Conservation (phyloP, 2,113 vertebrate genomes). For the Neolamprologus caudopunctatus region DNA sequence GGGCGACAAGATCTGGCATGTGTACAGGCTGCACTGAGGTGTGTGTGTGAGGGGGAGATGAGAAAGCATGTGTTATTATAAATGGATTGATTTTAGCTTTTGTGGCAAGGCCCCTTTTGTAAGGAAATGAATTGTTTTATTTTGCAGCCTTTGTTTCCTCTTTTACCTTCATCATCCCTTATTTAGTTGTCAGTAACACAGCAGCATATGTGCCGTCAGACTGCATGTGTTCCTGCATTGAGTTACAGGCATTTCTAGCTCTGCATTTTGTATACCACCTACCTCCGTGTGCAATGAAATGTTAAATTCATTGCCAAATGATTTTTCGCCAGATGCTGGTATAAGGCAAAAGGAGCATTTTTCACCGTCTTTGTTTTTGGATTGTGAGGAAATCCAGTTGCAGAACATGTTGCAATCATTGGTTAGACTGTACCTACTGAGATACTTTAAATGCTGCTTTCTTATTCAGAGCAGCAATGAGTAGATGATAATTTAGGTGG, state of each 20-base stretch:
- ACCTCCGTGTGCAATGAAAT: neutral
- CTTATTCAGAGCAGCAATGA: neutral
- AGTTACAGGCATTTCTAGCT: neutral
- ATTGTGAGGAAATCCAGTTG: neutral
- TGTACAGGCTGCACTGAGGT: constrained; percentile 10
- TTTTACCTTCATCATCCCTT: constrained; percentile 31
- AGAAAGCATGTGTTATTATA: constrained; percentile 44
- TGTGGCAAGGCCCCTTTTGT: constrained; percentile 3
- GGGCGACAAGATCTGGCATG: constrained; percentile 53
- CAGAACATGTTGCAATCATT: neutral
- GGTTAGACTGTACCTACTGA: neutral
- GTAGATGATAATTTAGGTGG: neutral
- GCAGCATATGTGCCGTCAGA: neutral
- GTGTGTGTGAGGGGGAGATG: constrained; percentile 16
- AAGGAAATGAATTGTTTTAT: constrained; percentile 50
- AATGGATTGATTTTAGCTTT: constrained; percentile 52
- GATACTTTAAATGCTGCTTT: neutral
- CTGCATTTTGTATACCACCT: neutral
- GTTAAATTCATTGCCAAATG: neutral
- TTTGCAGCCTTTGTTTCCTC: constrained; percentile 15
- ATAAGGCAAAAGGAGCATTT: neutral
- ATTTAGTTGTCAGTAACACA: constrained; percentile 34
- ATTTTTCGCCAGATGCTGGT: neutral
- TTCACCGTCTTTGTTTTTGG: neutral
- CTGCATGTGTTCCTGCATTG: neutral